Conservation (phyloP, 2,888 invertebrate genomes). For the Amblyjoppa proteus region DNA sequence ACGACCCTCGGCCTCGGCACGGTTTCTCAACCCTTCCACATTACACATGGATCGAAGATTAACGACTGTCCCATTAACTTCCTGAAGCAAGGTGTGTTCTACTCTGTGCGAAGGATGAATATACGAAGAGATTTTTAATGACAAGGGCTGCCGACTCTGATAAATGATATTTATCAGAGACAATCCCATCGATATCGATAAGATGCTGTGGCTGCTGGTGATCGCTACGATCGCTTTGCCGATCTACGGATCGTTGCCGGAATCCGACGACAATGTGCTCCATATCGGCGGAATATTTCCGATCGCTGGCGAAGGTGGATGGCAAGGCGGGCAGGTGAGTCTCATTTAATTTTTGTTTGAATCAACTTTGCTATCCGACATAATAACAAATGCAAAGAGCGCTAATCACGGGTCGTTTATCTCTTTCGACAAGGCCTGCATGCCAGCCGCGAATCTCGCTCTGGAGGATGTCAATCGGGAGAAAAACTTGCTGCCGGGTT, state of each 20-base stretch:
- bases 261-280: constrained; percentile 88
- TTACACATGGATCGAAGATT: constrained; percentile 33
- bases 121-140: constrained; percentile 31
- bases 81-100: not conserved
- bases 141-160: not conserved
- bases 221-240: constrained; percentile 70
- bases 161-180: constrained; percentile 41
- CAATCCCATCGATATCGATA: constrained; percentile 15
- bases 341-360: constrained; percentile 11
- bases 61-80: constrained; percentile 11
- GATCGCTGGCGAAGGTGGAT: constrained; percentile 97
- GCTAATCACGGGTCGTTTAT: not conserved
- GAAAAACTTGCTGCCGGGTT: constrained; percentile 95
- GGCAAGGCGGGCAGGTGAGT: constrained; percentile 96
- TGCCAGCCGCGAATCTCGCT: constrained; percentile 98
- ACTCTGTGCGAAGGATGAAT: constrained; percentile 23
- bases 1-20: constrained; percentile 57
- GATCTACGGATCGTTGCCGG: constrained; percentile 76
- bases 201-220: constrained; percentile 69
- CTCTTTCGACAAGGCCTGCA: constrained; percentile 90
- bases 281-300: constrained; percentile 99
- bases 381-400: not conserved
- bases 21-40: constrained; percentile 37
- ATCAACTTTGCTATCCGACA: not conserved
- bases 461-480: constrained; percentile 97